Base-by-base conservation (phyloP, 1,140 invertebrate genomes). In the Colletes latitarsis region DNA sequence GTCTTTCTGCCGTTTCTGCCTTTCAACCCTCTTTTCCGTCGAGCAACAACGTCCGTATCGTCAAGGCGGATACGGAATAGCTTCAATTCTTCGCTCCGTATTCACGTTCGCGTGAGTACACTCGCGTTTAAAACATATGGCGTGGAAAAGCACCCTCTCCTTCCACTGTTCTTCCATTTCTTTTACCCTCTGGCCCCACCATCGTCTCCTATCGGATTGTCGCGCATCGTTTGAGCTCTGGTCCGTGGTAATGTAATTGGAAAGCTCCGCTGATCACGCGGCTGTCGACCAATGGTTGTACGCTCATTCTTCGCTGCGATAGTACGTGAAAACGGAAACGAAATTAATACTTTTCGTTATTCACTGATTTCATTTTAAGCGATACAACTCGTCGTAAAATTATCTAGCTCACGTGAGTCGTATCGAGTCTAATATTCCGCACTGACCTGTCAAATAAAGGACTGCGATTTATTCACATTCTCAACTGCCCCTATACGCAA, bases 211-310 rank as follows among this genome's bases (percentile, higher is more conserved):
- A 5, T 53, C 17, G 12, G 60, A 66, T 41, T 49, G 52, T 21
- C 58, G 60, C 12, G n/a, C 46, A 15, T 52, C 57, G 57, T 57
- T 57, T 46, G 57, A 53, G 19, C 30, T n/a, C 5, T 14, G 21
- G n/a, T 52, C 30, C 3, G 46, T 30, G 57, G 63, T 80, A 80
- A 80, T 80, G 78, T 80, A 80, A 80, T 80, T 80, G 78, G 63
- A 80, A 80, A 80, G 71, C 71, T 52, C n/a, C 52, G 30, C 49
- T 52, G 58, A 58, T 17, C 17, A 43, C 15, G 46, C 21, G 39
- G 15, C 9, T 30, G 41, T 55, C 70, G 15, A 19, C 49, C 69
- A 14, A 14, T 43, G 67, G 55, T 55, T 73, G 19, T 12, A 39
- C 12, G 49, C 30, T 39, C 52, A 60, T 73, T 79, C 71, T 79